Evolutionary conservation across 2,888 invertebrate species (phyloP), one percentile per base, ranked within the genome.

Genomic region (Yponomeuta plumbellus): DNA sequence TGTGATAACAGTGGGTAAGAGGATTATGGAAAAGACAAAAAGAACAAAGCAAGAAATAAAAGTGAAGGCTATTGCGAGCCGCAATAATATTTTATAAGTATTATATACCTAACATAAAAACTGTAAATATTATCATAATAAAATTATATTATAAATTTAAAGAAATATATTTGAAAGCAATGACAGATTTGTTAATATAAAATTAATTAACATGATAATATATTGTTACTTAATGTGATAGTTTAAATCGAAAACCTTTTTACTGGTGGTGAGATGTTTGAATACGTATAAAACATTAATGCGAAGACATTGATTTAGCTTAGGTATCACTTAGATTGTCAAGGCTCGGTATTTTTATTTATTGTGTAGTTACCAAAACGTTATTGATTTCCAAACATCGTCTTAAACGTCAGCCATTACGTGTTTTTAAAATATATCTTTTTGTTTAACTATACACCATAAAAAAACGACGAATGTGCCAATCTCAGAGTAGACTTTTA

Each of bases 21-120:
- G 34, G 13, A 52, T n/a, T 34, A 44, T 22, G 57, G 62, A 62
- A 62, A 13, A 34, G 62, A 39, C 20, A 62, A 1, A n/a, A 20
- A 39, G 62, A 39, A 62, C 26, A 39, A 62, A 62, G n/a, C 34
- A 11, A 34, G 62, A 39, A 40, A 61, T 65, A 62, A 63, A 61
- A 21, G 40, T 57, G 52, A 64, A 65, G 64, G 57, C 58, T 68
- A 67, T 72, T 70, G 70, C 83, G 79, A 84, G 76, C 83, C 87
- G 90, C 90, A 91, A 91, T 91, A 90, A 86, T 87, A 87, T 80
- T 79, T 74, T 74, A 74, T 89, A 90, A 88, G 87, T 88, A 86
- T 86, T 84, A 77, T 72, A 70, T 72, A 72, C 76, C 77, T 77
- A 77, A 76, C 79, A 79, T 66, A 66, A 13, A 59, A 17, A 26